Evolutionary conservation across 2,888 invertebrate species (phyloP).

Genomic region (Esperia sulphurella): DNA sequence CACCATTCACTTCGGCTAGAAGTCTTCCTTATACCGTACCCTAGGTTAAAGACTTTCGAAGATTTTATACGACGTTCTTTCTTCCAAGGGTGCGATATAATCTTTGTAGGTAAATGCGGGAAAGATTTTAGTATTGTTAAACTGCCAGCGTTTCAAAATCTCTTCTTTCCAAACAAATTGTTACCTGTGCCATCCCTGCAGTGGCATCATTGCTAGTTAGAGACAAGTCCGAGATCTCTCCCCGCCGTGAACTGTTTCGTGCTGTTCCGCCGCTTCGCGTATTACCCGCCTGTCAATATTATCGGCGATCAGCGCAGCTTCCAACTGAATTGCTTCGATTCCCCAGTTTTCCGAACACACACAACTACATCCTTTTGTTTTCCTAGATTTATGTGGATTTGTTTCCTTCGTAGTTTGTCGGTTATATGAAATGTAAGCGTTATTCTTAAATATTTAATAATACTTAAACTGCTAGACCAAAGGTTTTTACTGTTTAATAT

Average conservation of each 20-base stretch:
- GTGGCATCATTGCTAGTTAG: constrained; percentile 27
- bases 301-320: constrained; percentile 53
- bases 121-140: no score
- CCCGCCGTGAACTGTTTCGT: constrained; percentile 37
- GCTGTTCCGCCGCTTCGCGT: constrained; percentile 35
- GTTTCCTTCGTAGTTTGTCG: not conserved
- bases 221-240: constrained; percentile 27
- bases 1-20: no score
- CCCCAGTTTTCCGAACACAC: constrained; percentile 28
- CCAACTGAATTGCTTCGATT: constrained; percentile 51
- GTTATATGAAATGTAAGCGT: not conserved
- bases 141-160: no score
- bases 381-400: constrained; percentile 7
- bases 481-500: no score
- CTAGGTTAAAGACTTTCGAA: no score
- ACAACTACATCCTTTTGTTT: constrained; percentile 33
- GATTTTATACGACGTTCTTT: no score
- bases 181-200: constrained; percentile 2
- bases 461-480: no score
- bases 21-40: no score
- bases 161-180: not conserved
- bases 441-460: no score
- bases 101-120: no score
- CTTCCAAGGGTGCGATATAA: no score
- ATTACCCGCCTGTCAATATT: constrained; percentile 69